Percentiles rank a stretch among this genome's conserved stretches.
Conservation (phyloP, 2,888 invertebrate genomes). For the Acrobasis suavella region DNA sequence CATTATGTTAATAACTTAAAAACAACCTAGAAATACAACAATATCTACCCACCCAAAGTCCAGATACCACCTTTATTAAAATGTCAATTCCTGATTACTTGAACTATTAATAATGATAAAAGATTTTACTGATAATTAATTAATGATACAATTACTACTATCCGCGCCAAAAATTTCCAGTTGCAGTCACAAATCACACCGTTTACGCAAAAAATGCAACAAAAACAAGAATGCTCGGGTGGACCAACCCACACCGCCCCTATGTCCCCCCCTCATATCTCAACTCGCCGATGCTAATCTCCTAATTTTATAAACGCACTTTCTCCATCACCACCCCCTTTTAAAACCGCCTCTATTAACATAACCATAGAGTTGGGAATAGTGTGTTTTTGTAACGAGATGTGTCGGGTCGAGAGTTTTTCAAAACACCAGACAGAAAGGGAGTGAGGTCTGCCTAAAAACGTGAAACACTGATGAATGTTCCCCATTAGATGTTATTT, state of each 20-base stretch:
- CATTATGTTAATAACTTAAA: too few relatives aligned
- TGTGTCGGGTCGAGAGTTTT: constrained; percentile 57
- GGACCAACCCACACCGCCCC: constrained; percentile 58
- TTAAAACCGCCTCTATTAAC: constrained; percentile 38
- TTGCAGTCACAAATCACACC: constrained; percentile 57
- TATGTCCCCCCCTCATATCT: constrained; percentile 69
- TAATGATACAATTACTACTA: constrained; percentile 3
- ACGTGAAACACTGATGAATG: constrained; percentile 83
- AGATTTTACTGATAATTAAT: too few relatives aligned
- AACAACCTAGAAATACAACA: too few relatives aligned
- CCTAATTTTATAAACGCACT: constrained; percentile 68
- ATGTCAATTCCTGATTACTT: too few relatives aligned
- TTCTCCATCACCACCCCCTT: constrained; percentile 45
- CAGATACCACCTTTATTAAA: too few relatives aligned
- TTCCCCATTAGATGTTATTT: constrained; percentile 83
- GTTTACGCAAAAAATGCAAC: constrained; percentile 74
- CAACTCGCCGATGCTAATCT: constrained; percentile 79
- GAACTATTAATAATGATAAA: too few relatives aligned
- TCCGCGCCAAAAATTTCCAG: constrained; percentile 38
- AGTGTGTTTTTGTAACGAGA: constrained; percentile 32
- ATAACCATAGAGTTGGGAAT: constrained; percentile 38
- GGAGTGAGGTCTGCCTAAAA: constrained; percentile 78
- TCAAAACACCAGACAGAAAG: constrained; percentile 68
- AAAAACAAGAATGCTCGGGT: constrained; percentile 72
- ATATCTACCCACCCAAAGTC: too few relatives aligned